Evolutionary conservation across 2,888 invertebrate genomes (phyloP), one percentile per base, ranked within the genome.

Genomic region (Emesis furor): DNA sequence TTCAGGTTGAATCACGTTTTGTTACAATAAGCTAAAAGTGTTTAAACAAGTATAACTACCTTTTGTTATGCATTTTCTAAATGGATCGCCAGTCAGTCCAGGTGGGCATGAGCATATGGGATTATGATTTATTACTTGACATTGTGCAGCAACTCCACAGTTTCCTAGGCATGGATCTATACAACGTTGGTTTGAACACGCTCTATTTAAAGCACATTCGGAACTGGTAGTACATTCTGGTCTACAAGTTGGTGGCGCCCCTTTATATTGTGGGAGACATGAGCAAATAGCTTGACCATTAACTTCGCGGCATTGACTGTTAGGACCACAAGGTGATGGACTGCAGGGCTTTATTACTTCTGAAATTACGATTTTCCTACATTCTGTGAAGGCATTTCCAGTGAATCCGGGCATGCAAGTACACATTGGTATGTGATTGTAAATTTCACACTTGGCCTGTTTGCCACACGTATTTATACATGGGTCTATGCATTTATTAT

Each of bases 381-480:
- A 98, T 90, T 97, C 97, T 5, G 97, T 93, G 91, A 98, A 98
- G 39, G 98, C 98, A 93, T 98, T 98, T 90, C 98, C 98, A 82
- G 97, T 95, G 92, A 97, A 98, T 79, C 98, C 97, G 83, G 92
- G 93, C 39, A 97, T 97, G 92, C 98, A 98, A 79, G 95, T 96
- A 89, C 98, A 98, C 94, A 97, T 96, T 0, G 97, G 97, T 67
- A 97, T 93, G 90, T 97, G 97, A 90, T 97, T 97, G 75, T 98
- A 97, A 1, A 98, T 98, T 78, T 97, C 97, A 91, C 99, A 99
- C 71, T 97, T 93, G 3, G 99, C 98, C 90, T 98, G 98, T 83
- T 95, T 94, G 0, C 98, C 99, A 92, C 99, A 99, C 37, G 98
- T 98, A 88, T 98, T 98, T 10, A 97, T 95, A 91, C 99, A 99